Percentiles rank a stretch among this genome's conserved stretches.
Evolutionary conservation across 2,113 vertebrate species (phyloP).

Genomic region (Gambusia affinis): DNA sequence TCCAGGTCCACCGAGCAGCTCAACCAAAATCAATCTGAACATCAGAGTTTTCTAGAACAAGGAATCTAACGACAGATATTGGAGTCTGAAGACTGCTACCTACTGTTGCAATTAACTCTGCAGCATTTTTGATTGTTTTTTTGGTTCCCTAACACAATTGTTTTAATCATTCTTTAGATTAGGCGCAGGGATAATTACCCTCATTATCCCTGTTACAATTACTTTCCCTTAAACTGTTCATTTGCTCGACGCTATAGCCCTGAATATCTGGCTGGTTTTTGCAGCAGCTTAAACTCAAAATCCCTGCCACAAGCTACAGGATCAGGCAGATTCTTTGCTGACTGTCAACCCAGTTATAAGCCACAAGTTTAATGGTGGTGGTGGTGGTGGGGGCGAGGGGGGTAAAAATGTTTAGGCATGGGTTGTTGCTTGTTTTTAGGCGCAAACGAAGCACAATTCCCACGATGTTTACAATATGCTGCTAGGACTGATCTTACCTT

Average conservation of each 20-base stretch:
- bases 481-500: conserved; percentile 78
- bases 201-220: conserved; percentile 20
- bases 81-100: background rate
- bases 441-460: background rate
- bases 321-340: conserved; percentile 19
- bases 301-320: conserved; percentile 34
- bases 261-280: conserved; percentile 20
- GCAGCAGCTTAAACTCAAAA: conserved; percentile 32
- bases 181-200: conserved; percentile 25
- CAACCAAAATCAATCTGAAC: conserved; percentile 24
- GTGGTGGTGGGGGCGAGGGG: background rate
- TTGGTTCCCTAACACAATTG: background rate
- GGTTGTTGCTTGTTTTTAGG: conserved; percentile 7
- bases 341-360: conserved; percentile 19
- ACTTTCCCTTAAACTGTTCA: conserved; percentile 5
- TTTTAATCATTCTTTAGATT: conserved; percentile 10
- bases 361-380: conserved; percentile 3
- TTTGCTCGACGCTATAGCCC: background rate
- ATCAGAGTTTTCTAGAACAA: conserved; percentile 19
- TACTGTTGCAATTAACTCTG: background rate
- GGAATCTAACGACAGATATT: conserved; percentile 7
- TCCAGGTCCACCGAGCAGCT: conserved; percentile 36
- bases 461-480: background rate
- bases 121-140: background rate
- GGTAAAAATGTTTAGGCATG: background rate